Percentiles rank a stretch among this genome's conserved stretches.
Evolutionary conservation across 2,797 vertebrate species (phyloP).

Genomic region (Ataeniobius toweri): DNA sequence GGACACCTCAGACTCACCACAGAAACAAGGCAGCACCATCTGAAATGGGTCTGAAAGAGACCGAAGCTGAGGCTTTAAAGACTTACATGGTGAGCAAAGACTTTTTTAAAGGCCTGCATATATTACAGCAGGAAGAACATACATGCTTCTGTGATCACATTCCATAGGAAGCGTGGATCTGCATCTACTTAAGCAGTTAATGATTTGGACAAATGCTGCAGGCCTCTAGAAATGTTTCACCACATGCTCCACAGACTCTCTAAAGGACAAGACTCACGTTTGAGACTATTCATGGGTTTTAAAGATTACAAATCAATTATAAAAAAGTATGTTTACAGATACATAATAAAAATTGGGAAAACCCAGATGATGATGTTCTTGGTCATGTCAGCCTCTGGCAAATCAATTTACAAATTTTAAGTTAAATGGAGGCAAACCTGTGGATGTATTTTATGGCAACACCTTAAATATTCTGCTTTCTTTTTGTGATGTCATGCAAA

Average conservation of each 20-base stretch:
- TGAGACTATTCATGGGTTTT: not conserved
- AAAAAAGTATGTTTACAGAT: not conserved
- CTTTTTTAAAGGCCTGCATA: not conserved
- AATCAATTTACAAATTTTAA: not conserved
- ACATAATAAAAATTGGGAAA: not conserved
- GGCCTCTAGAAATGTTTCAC: constrained; percentile 64
- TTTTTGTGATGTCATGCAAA: not conserved
- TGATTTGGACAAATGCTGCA: constrained; percentile 27
- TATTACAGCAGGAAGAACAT: not conserved
- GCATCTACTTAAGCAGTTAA: constrained; percentile 60
- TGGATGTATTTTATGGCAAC: not conserved
- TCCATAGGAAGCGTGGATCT: constrained; percentile 31
- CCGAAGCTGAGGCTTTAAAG: constrained; percentile 54
- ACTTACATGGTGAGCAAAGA: constrained; percentile 66
- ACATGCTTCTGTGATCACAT: not conserved
- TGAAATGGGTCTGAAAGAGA: constrained; percentile 2
- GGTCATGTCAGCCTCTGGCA: not conserved
- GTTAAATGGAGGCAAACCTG: not conserved
- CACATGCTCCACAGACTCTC: not conserved
- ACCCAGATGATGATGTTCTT: not conserved
- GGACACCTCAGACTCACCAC: constrained; percentile 13
- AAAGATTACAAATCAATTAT: not conserved
- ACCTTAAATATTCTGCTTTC: not conserved
- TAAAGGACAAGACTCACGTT: constrained; percentile 1
- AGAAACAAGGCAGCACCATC: constrained; percentile 15